phyloP scores from a whole-genome alignment of 2,113 vertebrate species.

The Eurypyga helias region DNA sequence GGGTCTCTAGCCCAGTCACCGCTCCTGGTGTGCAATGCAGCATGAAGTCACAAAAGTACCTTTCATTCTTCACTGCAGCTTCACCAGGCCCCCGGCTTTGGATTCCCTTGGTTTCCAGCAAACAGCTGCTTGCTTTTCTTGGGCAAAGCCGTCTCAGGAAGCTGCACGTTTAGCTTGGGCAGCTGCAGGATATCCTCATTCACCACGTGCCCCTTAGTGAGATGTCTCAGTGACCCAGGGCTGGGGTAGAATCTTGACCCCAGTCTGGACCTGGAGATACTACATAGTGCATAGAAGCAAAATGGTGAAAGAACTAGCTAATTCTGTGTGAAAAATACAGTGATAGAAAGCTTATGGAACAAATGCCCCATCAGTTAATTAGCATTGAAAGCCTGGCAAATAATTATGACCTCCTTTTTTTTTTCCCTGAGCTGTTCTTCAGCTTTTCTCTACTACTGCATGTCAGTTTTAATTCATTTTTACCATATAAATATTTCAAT shows the following conservation, averaged over 20 bases:
- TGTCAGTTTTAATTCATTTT: background rate
- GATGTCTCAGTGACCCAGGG: background rate
- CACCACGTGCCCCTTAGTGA: rapidly evolving
- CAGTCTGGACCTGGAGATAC: background rate
- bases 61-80: background rate
- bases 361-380: background rate
- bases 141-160: background rate
- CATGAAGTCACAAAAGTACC: background rate
- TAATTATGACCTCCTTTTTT: background rate
- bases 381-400: background rate
- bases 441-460: background rate
- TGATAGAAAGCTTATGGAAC: background rate
- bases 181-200: background rate
- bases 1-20: background rate
- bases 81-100: rapidly evolving
- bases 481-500: background rate
- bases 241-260: rapidly evolving
- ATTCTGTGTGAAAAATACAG: background rate
- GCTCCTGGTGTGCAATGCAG: background rate
- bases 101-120: background rate
- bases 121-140: background rate
- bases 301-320: background rate
- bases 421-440: background rate
- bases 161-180: background rate
- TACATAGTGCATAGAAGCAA: background rate